A percentile compares a stretch with the other conserved stretches of the same genome.
Evolutionary conservation across 2,888 invertebrate species (phyloP).

Genomic region (Limnephilus auricula): DNA sequence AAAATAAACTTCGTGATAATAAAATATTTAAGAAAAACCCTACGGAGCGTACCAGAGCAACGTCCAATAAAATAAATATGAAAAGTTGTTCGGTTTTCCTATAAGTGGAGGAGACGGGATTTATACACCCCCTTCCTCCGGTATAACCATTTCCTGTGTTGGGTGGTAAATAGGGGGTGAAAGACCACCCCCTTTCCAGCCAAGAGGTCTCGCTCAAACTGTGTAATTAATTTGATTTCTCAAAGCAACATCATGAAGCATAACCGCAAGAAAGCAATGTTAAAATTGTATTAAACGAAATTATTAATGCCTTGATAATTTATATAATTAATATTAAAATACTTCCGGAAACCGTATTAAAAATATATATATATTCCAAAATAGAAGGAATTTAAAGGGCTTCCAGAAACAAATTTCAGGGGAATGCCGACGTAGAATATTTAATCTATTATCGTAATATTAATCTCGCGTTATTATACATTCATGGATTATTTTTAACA

Average conservation of each 20-base stretch:
- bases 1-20: background rate
- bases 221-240: conserved; percentile 8
- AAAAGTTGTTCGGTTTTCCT: conserved; percentile 16
- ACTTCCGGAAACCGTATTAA: background rate
- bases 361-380: background rate
- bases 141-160: background rate
- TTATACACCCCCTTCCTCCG: background rate
- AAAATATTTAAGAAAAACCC: background rate
- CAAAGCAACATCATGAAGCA: background rate
- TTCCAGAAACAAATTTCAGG: background rate
- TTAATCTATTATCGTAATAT: too few relatives aligned
- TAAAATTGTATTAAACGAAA: background rate
- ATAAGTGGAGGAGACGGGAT: background rate
- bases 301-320: background rate
- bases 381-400: background rate
- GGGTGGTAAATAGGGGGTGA: background rate
- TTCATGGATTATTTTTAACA: too few relatives aligned
- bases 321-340: background rate
- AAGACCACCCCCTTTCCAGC: background rate
- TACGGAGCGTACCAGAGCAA: background rate
- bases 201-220: background rate
- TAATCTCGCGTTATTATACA: too few relatives aligned
- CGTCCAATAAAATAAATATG: conserved; percentile 11
- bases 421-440: background rate
- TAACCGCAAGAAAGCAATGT: background rate